Conservation (phyloP, 2,888 invertebrate genomes). For the Globia sparganii region DNA sequence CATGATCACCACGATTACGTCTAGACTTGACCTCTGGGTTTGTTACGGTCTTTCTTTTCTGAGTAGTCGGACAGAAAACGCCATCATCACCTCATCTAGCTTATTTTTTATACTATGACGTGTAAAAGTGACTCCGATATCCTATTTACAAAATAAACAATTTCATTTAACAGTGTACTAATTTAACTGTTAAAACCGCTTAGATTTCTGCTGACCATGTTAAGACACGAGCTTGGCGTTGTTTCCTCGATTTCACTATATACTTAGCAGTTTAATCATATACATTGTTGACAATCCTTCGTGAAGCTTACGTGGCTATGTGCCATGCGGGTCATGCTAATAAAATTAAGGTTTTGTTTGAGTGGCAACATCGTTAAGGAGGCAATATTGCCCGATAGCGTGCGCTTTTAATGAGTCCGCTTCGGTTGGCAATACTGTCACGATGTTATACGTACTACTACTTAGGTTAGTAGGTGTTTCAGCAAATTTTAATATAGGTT, state of each 20-base stretch:
- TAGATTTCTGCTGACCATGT: constrained; percentile 20
- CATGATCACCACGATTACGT: too few relatives aligned
- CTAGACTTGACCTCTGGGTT: too few relatives aligned
- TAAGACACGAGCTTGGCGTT: neutral
- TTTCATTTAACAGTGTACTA: neutral
- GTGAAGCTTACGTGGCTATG: constrained; percentile 67
- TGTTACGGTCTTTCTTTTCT: too few relatives aligned
- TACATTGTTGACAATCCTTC: constrained; percentile 64
- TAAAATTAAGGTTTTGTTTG: constrained; percentile 83
- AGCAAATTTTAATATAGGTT: constrained; percentile 2
- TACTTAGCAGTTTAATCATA: constrained; percentile 38
- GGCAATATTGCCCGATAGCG: constrained; percentile 73
- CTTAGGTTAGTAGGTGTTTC: constrained; percentile 1
- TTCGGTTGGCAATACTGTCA: constrained; percentile 50
- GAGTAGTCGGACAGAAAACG: too few relatives aligned
- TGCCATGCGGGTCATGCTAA: constrained; percentile 77
- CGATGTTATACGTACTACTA: neutral
- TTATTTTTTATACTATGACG: neutral
- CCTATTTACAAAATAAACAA: neutral
- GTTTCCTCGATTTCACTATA: constrained; percentile 14
- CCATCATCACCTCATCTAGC: too few relatives aligned
- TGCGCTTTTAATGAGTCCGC: constrained; percentile 67
- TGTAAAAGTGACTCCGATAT: neutral
- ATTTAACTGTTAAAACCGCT: neutral
- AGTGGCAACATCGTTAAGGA: constrained; percentile 80